These are phyloP conservation scores for Meteorus sp. DNA, from an alignment of 1,140 invertebrate species.

Conservation along the genomic window DNA sequence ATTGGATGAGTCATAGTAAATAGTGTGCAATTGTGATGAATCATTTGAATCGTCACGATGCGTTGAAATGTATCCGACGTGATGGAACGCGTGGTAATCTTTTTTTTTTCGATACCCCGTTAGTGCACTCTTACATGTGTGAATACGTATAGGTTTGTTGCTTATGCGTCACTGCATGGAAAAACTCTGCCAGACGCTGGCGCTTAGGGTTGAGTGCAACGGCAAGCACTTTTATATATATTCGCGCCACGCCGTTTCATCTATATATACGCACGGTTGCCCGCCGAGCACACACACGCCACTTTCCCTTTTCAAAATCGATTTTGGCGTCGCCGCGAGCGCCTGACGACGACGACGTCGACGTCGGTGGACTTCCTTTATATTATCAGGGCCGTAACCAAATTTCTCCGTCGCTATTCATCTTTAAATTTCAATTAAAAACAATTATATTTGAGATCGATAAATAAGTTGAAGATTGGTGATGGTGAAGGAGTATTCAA, in stretches of 20 bases:
- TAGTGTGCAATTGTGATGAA: not conserved
- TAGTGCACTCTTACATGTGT: not conserved
- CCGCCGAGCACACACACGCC: conserved; percentile 33
- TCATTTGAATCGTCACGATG: not conserved
- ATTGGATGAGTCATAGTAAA: not conserved
- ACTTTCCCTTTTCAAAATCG: conserved; percentile 56
- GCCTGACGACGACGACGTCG: conserved; percentile 35
- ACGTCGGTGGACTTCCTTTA: conserved; percentile 17
- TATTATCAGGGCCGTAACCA: conserved; percentile 32
- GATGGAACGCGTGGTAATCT: too few relatives aligned
- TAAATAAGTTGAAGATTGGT: too few relatives aligned
- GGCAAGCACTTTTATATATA: conserved; percentile 24
- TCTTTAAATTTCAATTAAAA: too few relatives aligned
- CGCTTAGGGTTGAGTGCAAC: conserved; percentile 19
- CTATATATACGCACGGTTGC: conserved; percentile 27
- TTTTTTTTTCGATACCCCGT: too few relatives aligned
- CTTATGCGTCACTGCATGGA: not conserved
- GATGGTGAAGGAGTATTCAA: too few relatives aligned
- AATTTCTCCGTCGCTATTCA: too few relatives aligned
- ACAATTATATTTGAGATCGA: too few relatives aligned
- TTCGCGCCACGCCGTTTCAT: conserved; percentile 20
- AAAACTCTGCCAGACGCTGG: conserved; percentile 13
- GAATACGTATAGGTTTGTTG: not conserved
- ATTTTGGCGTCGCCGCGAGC: conserved; percentile 43
- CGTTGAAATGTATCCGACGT: not conserved